A percentile compares a stretch with the other conserved stretches of the same genome.
phyloP scores from a whole-genome alignment of 2,888 invertebrate species.

The Apamea anceps region DNA sequence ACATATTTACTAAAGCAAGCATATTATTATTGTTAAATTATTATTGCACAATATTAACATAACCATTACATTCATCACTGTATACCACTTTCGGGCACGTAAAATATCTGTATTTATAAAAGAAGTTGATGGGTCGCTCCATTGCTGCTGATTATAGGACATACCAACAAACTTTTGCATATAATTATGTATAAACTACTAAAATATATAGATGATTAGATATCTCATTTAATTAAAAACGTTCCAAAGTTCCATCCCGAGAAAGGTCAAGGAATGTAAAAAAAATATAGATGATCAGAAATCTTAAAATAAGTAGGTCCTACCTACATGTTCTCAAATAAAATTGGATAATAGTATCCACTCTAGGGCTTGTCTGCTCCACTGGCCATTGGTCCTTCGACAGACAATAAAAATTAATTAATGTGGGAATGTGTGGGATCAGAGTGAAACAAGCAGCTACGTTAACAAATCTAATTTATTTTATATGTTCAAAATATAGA shows the following conservation, averaged over 20 bases:
- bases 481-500: no score
- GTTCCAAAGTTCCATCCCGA: no score
- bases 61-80: neutral
- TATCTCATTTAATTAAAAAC: no score
- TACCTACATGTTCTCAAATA: neutral
- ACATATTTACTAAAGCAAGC: rapidly evolving
- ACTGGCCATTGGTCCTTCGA: no score
- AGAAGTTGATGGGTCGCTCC: neutral
- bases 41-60: slow-evolving; percentile 52
- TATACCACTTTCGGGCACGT: neutral
- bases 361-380: no score
- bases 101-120: neutral
- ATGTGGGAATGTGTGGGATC: no score
- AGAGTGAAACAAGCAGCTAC: no score
- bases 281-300: neutral
- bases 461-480: no score
- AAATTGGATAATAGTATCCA: neutral
- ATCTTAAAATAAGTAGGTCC: neutral
- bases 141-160: neutral
- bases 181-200: neutral
- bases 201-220: neutral
- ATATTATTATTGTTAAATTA: neutral
- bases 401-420: no score
- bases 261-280: no score
- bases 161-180: neutral